Conservation (phyloP, 2,888 invertebrate genomes). For the Hecatera dysodea region DNA sequence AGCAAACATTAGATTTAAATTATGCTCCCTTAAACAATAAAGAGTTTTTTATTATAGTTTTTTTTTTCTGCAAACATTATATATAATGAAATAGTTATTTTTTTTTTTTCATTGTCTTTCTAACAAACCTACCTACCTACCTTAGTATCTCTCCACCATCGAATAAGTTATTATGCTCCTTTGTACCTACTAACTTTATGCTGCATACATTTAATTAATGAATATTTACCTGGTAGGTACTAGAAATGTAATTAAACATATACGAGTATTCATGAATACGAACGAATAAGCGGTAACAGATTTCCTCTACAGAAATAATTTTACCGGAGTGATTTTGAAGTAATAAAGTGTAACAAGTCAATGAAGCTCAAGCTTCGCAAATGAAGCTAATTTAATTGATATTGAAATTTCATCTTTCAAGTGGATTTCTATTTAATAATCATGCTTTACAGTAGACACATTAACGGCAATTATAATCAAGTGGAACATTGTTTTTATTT, state of each 20-base stretch:
- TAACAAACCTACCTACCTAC: not conserved
- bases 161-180: not conserved
- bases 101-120: not conserved
- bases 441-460: not conserved
- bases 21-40: not conserved
- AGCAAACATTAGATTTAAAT: not conserved
- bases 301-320: not conserved
- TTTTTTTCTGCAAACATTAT: not conserved
- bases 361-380: slow-evolving; percentile 6
- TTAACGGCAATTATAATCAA: not conserved
- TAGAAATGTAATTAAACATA: too few relatives aligned
- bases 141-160: not conserved
- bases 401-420: slow-evolving; percentile 3
- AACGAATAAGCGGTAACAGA: not conserved
- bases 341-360: not conserved
- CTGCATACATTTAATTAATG: not conserved
- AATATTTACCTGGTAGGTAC: not conserved
- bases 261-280: not conserved
- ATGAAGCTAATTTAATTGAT: slow-evolving; percentile 5
- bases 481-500: slow-evolving; percentile 7
- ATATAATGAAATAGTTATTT: too few relatives aligned
- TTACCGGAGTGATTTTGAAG: not conserved
- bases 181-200: not conserved
- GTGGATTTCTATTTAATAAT: slow-evolving; percentile 1
- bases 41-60: not conserved